phyloP scores from a whole-genome alignment of 2,797 vertebrate species.

The Propithecus perrieri region DNA sequence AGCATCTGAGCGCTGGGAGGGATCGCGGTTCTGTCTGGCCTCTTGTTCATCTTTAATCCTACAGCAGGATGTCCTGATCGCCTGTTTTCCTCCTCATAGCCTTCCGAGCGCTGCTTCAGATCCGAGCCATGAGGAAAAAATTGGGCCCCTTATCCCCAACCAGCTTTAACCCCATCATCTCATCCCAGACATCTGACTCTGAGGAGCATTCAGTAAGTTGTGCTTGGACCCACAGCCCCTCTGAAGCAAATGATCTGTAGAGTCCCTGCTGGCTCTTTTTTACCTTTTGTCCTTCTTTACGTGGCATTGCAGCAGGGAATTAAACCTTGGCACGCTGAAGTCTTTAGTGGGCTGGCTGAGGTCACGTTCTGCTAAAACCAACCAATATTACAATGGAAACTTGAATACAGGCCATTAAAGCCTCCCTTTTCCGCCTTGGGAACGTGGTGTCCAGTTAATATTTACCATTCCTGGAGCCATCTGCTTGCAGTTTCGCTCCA shows the following conservation, averaged over 20 bases:
- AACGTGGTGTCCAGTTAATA: not conserved
- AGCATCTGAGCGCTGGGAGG: rapidly evolving
- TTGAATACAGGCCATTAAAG: not conserved
- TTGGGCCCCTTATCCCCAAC: slow-evolving; percentile 93
- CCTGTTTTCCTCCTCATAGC: slow-evolving; percentile 78
- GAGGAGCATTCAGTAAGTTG: slow-evolving; percentile 95
- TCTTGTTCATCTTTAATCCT: not conserved
- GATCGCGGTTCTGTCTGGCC: not conserved
- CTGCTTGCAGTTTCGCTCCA: no score
- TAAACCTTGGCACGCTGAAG: not conserved
- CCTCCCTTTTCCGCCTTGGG: not conserved
- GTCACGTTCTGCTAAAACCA: not conserved
- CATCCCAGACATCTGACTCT: slow-evolving; percentile 95
- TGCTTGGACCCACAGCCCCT: not conserved
- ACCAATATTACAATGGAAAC: not conserved
- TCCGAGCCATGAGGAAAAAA: slow-evolving; percentile 98
- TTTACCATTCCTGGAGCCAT: not conserved
- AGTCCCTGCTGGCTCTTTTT: not conserved
- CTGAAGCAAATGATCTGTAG: not conserved
- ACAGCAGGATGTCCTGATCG: not conserved
- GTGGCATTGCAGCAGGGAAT: not conserved
- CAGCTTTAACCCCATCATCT: slow-evolving; percentile 95
- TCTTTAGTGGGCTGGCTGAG: not conserved
- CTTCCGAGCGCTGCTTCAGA: slow-evolving; percentile 98
- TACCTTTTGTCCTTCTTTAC: not conserved